Conservation (phyloP, 2,797 vertebrate genomes). For the Enteromius viviparus region DNA sequence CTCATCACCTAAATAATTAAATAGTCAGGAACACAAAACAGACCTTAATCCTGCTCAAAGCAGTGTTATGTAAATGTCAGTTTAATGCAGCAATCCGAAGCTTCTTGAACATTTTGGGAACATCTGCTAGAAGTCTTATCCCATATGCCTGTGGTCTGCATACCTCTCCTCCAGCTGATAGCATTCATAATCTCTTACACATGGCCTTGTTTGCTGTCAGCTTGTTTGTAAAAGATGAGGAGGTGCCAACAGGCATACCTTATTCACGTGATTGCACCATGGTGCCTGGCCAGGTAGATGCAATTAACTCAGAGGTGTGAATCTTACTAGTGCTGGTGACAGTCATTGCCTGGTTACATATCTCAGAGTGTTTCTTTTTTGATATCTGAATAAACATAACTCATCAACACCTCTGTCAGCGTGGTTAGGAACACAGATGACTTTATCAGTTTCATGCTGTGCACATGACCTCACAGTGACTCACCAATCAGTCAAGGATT, state of each 20-base stretch:
- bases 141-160: conserved; percentile 26
- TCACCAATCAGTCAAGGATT: conserved; percentile 33
- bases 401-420: conserved; percentile 49
- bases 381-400: conserved; percentile 39
- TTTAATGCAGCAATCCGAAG: conserved; percentile 20
- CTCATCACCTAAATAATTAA: conserved; percentile 45
- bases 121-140: conserved; percentile 36
- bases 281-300: conserved; percentile 28
- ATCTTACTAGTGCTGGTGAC: conserved; percentile 13
- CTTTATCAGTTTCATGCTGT: conserved; percentile 57
- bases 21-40: conserved; percentile 38
- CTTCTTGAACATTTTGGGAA: conserved; percentile 41
- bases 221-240: conserved; percentile 51
- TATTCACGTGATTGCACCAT: conserved; percentile 19
- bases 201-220: conserved; percentile 36
- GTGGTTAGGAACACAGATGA: conserved; percentile 27
- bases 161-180: conserved; percentile 31
- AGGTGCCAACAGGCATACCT: conserved; percentile 47
- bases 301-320: conserved; percentile 33
- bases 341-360: conserved; percentile 20
- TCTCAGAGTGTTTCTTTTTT: conserved; percentile 15
- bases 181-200: conserved; percentile 48
- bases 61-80: conserved; percentile 30
- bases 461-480: conserved; percentile 39
- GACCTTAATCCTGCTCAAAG: conserved; percentile 10